Base-by-base conservation (phyloP, 35 echinoderm and acorn worm genomes). In the Stichopus chloronotus region DNA sequence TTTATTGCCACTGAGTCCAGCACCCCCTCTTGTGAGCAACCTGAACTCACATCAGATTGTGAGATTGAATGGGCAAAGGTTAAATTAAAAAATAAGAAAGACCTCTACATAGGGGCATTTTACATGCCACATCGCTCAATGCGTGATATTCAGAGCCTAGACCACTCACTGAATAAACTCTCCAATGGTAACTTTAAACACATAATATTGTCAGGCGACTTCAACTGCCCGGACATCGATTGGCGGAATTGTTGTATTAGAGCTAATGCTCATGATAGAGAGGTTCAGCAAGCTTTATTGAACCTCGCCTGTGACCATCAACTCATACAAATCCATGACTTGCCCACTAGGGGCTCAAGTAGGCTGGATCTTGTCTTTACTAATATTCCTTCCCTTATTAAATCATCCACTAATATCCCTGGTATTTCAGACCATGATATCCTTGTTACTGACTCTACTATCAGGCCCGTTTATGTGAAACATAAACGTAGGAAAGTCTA, bases 151-250 rank as follows among this genome's bases (percentile, higher is more conserved):
- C 57, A 72, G 54, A 59, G 53, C 43, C 89, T 92, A 2, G 53
- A 85, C 10, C 56, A 72, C 8, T 94, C 93, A 0, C 80, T 91
- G 25, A 84, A 11, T 80, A 92, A 92, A 53, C 12, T 91, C 11
- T 25, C 19, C 17, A n/a, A 57, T 17, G 59, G 55, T 74, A 25
- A 94, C 17, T 72, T 78, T 55, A 89, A 88, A 80, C 72, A 90
- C 57, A 72, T 90, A 10, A 90, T 91, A 5, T 9, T 94, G 22
- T 58, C 86, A 90, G 87, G 87, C 4, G 77, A 94, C 57, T 94
- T 94, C 88, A 94, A 94, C 30, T 91, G 87, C 88, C 88, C 87
- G 4, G 93, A 94, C 53, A 94, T 91, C 17, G 88, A 91, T 59
- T 94, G 88, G 89, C 76, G 91, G 10, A 85, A 74, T 56, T 12